Evolutionary conservation across 2,888 invertebrate species (phyloP).

Genomic region (Petrolisthes cinctipes): DNA sequence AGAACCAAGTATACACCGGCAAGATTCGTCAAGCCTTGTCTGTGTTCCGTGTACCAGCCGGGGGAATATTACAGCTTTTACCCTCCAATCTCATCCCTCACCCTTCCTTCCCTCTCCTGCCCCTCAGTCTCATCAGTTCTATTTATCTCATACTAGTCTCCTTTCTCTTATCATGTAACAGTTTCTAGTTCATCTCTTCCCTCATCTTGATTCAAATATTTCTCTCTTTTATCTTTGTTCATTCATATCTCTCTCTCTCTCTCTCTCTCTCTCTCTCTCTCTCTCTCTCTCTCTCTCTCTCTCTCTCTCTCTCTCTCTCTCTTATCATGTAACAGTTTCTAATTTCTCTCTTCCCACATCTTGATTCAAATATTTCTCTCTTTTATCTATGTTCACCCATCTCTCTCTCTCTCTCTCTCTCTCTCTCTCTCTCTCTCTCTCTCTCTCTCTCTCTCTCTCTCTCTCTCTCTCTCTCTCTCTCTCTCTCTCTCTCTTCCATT

Average conservation of each 20-base stretch:
- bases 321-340: background rate
- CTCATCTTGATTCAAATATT: too few species aligned
- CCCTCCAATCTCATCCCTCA: background rate
- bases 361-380: background rate
- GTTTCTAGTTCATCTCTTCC: background rate
- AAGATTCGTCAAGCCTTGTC: background rate
- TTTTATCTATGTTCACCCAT: background rate
- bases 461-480: conserved; percentile 8
- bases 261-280: background rate
- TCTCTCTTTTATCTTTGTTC: background rate
- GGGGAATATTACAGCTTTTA: background rate
- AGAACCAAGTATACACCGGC: background rate
- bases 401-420: background rate
- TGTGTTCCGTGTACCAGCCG: background rate
- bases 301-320: conserved; percentile 11
- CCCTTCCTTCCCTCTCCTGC: background rate
- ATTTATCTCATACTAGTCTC: background rate
- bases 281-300: conserved; percentile 8
- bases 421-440: conserved; percentile 2
- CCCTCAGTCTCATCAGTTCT: background rate
- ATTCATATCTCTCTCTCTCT: background rate
- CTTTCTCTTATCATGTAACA: background rate
- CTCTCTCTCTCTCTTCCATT: too few species aligned
- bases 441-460: conserved; percentile 16
- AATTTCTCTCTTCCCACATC: background rate